phyloP scores from a whole-genome alignment of 1,140 invertebrate genomes.

The Vollenhovia emeryi region DNA sequence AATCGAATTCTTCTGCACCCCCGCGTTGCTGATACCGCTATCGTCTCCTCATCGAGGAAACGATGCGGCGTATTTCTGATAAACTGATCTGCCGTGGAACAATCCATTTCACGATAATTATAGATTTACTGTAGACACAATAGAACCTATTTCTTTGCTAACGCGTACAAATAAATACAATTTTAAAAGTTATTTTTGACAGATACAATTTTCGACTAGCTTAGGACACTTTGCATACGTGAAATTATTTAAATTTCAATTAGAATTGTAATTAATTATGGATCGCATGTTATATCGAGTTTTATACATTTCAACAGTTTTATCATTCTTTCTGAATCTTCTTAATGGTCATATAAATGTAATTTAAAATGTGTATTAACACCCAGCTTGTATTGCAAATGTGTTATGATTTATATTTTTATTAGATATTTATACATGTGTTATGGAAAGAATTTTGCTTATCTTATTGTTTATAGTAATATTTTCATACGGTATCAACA shows the following conservation, averaged over 20 bases:
- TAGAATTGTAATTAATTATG: not conserved
- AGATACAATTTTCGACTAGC: not conserved
- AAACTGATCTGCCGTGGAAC: not conserved
- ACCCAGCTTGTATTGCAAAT: not conserved
- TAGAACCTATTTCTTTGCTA: not conserved
- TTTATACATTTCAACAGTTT: not conserved
- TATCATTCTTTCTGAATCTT: not conserved
- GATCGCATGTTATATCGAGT: not conserved
- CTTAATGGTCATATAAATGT: not conserved
- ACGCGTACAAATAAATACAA: not conserved
- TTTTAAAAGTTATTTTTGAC: not conserved
- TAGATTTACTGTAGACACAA: not conserved
- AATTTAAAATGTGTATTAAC: not conserved
- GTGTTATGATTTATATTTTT: not conserved
- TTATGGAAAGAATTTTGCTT: not conserved
- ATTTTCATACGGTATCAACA: not conserved
- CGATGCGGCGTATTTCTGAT: not conserved
- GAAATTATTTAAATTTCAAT: conserved; percentile 1
- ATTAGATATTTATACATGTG: not conserved
- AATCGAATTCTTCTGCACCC: conserved; percentile 11
- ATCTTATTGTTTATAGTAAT: not conserved
- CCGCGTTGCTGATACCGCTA: not conserved
- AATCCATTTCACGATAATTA: not conserved
- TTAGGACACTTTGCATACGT: not conserved
- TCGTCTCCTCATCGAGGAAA: not conserved